Conservation (phyloP, 2,797 vertebrate genomes). For the Cetoscarus ocellatus region DNA sequence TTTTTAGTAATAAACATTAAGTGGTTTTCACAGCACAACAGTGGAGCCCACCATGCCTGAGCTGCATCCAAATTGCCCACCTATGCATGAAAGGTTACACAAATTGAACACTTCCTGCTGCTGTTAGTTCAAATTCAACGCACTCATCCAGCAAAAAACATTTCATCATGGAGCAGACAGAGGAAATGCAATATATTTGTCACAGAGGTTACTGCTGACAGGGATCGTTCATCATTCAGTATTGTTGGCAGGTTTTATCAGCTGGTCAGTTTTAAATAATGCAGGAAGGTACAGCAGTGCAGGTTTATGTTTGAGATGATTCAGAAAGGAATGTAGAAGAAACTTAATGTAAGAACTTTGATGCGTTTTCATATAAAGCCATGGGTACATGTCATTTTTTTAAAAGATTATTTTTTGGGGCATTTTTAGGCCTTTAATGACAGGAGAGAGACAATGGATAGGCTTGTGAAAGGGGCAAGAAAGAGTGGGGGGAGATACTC, state of each 20-base stretch:
- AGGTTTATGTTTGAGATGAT: neutral
- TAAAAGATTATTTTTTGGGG: too few species aligned
- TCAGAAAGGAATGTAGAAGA: neutral
- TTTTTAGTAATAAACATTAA: neutral
- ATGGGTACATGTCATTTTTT: too few species aligned
- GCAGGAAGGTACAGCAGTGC: too few species aligned
- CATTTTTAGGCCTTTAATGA: too few species aligned
- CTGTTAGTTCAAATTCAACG: neutral
- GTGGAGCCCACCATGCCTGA: neutral
- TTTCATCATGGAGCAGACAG: neutral
- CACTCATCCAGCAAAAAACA: neutral
- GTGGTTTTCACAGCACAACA: neutral
- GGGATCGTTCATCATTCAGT: slow-evolving; percentile 6
- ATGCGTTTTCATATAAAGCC: too few species aligned
- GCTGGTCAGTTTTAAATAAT: neutral
- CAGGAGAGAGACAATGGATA: too few species aligned
- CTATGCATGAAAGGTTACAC: neutral
- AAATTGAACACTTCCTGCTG: neutral
- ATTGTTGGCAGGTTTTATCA: too few species aligned
- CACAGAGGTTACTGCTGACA: neutral
- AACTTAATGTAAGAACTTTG: too few species aligned
- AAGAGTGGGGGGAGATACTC: too few species aligned
- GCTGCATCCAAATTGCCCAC: neutral
- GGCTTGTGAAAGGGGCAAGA: too few species aligned
- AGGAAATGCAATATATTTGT: neutral